Evolutionary conservation across 2,113 vertebrate species (phyloP).

Genomic region (Orthonyx spaldingii): DNA sequence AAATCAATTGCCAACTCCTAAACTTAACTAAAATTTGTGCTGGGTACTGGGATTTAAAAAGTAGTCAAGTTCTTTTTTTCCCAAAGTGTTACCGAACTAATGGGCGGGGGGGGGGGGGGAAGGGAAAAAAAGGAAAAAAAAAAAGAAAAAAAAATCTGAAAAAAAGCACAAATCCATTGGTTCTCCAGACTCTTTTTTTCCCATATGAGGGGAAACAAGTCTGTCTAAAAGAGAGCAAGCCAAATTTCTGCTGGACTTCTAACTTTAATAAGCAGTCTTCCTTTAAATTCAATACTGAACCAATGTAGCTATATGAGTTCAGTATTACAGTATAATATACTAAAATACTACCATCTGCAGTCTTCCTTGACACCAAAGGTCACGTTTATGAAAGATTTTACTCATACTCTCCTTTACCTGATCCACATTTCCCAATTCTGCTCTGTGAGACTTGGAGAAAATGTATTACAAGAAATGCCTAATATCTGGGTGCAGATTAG

Average conservation of each 20-base stretch:
- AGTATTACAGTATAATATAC: not conserved
- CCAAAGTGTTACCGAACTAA: too few species aligned
- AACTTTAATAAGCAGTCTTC: not conserved
- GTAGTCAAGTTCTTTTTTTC: too few species aligned
- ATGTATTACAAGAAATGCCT: not conserved
- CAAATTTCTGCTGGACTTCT: not conserved
- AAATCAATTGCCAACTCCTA: not conserved
- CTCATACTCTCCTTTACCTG: not conserved
- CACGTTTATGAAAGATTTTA: conserved; percentile 19
- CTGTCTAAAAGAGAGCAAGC: not conserved
- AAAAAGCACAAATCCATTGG: not conserved
- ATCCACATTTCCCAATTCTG: conserved; percentile 24
- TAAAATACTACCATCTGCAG: not conserved
- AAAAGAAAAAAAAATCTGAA: too few species aligned
- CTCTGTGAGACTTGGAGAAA: not conserved
- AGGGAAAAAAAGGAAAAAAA: not conserved
- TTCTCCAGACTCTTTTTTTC: not conserved
- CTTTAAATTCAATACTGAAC: not conserved
- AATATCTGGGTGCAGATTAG: not conserved
- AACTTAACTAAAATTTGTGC: not conserved
- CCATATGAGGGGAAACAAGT: not conserved
- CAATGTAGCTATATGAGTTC: not conserved
- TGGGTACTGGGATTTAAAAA: not conserved
- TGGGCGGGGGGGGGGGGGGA: too few species aligned
- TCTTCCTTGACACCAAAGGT: conserved; percentile 26